These are phyloP conservation scores for Drosophila guanche DNA, from an alignment of 1,140 invertebrate species.

Conservation along the genomic window DNA sequence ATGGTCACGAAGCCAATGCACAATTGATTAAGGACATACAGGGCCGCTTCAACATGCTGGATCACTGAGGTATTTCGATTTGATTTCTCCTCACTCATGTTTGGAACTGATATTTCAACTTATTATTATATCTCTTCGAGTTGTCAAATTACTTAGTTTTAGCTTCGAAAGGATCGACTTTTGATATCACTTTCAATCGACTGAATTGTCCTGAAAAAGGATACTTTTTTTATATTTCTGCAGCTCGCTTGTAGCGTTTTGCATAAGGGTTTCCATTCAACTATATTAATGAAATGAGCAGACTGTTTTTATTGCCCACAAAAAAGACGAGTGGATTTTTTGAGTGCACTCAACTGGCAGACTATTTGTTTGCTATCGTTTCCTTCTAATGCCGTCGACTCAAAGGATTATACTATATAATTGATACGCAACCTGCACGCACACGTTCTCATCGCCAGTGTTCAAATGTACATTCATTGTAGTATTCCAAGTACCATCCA, in stretches of 20 bases:
- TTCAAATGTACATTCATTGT: constrained; percentile 7
- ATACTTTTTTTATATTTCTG: neutral
- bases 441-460: constrained; percentile 21
- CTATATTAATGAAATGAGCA: constrained; percentile 5
- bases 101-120: neutral
- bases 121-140: neutral
- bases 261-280: constrained; percentile 28
- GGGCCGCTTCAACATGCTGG: constrained; percentile 54
- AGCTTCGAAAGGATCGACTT: neutral
- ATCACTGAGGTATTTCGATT: constrained; percentile 27
- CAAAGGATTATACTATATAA: constrained; percentile 59
- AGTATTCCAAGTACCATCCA: constrained; percentile 3
- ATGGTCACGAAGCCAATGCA: constrained; percentile 78
- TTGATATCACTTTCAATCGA: no score
- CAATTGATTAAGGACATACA: constrained; percentile 72
- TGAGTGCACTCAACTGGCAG: constrained; percentile 23
- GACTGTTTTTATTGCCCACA: constrained; percentile 33
- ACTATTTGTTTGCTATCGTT: constrained; percentile 46
- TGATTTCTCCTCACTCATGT: constrained; percentile 27
- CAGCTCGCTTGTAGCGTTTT: constrained; percentile 6
- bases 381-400: constrained; percentile 50
- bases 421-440: constrained; percentile 33
- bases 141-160: neutral
- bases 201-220: constrained; percentile 1
- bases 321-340: constrained; percentile 1